Percentiles rank a stretch among this genome's conserved stretches.
Evolutionary conservation across 2,888 invertebrate species (phyloP).

Genomic region (Cryptus viduatorius): DNA sequence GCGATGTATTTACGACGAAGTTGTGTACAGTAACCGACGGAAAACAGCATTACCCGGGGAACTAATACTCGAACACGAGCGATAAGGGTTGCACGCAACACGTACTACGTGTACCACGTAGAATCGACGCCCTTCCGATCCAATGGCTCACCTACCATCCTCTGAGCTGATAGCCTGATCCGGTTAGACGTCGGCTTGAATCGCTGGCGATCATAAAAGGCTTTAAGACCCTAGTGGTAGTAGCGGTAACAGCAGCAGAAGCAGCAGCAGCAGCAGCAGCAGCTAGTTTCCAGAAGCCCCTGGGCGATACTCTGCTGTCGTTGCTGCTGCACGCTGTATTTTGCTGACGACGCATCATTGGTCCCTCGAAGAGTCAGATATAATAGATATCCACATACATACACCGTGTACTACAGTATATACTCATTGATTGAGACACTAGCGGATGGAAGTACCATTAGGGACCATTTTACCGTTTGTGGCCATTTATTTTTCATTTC

Average conservation of each 20-base stretch:
- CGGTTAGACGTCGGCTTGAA: conserved; percentile 56
- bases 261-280: conserved; percentile 7
- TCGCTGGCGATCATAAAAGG: conserved; percentile 56
- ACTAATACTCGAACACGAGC: not conserved
- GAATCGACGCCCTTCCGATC: conserved; percentile 50
- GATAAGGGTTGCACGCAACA: conserved; percentile 34
- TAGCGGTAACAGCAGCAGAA: conserved; percentile 19
- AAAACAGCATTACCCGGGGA: conserved; percentile 5
- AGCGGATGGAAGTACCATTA: not conserved
- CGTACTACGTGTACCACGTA: conserved; percentile 28
- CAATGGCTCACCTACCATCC: conserved; percentile 55
- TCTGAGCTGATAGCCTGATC: conserved; percentile 57
- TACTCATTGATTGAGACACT: conserved; percentile 10
- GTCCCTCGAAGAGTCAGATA: conserved; percentile 45
- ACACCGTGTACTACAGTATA: not conserved
- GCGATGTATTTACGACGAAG: not conserved
- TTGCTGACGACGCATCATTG: conserved; percentile 63
- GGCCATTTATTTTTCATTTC: too few species aligned
- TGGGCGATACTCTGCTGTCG: conserved; percentile 55
- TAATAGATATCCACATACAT: conserved; percentile 29
- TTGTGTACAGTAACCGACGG: not conserved
- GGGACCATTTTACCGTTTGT: too few species aligned
- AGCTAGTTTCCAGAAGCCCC: conserved; percentile 35
- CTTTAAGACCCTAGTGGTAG: conserved; percentile 52
- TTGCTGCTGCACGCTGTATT: conserved; percentile 52